Percentiles rank a stretch among this genome's conserved stretches.
phyloP scores from a whole-genome alignment of 1,140 invertebrate species.

The Dreissena rostriformis region DNA sequence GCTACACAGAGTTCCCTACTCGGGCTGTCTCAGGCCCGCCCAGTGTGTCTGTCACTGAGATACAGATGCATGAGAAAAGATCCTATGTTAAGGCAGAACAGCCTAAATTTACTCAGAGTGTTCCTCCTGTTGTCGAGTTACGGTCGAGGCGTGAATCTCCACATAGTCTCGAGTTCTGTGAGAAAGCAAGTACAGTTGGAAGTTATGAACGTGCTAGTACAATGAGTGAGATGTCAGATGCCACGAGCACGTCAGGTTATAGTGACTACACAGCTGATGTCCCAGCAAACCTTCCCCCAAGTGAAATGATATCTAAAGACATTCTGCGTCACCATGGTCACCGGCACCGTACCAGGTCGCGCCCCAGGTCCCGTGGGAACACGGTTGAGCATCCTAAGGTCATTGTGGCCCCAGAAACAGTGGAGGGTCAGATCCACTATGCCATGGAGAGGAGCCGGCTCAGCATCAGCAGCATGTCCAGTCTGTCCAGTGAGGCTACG shows the following conservation, averaged over 20 bases:
- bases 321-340: slow-evolving; percentile 34
- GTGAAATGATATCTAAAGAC: slow-evolving; percentile 55
- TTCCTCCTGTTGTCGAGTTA: slow-evolving; percentile 5
- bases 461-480: slow-evolving; percentile 52
- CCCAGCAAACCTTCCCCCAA: slow-evolving; percentile 46
- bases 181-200: slow-evolving; percentile 44
- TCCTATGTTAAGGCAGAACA: neutral
- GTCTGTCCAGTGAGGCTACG: slow-evolving; percentile 50
- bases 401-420: slow-evolving; percentile 40
- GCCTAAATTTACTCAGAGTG: neutral
- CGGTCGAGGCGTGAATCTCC: slow-evolving; percentile 24
- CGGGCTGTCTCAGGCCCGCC: slow-evolving; percentile 8
- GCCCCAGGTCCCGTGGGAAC: slow-evolving; percentile 35
- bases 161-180: slow-evolving; percentile 33
- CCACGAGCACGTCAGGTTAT: slow-evolving; percentile 49
- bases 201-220: slow-evolving; percentile 52
- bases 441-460: slow-evolving; percentile 47
- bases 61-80: slow-evolving; percentile 45
- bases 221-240: slow-evolving; percentile 51
- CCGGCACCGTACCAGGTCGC: slow-evolving; percentile 33
- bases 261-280: slow-evolving; percentile 45
- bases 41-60: slow-evolving; percentile 44
- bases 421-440: slow-evolving; percentile 45
- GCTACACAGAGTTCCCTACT: slow-evolving; percentile 49
- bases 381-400: slow-evolving; percentile 35